These are phyloP conservation scores for Poecilia gillii DNA, from an alignment of 2,797 vertebrate species.

Conservation along the genomic window DNA sequence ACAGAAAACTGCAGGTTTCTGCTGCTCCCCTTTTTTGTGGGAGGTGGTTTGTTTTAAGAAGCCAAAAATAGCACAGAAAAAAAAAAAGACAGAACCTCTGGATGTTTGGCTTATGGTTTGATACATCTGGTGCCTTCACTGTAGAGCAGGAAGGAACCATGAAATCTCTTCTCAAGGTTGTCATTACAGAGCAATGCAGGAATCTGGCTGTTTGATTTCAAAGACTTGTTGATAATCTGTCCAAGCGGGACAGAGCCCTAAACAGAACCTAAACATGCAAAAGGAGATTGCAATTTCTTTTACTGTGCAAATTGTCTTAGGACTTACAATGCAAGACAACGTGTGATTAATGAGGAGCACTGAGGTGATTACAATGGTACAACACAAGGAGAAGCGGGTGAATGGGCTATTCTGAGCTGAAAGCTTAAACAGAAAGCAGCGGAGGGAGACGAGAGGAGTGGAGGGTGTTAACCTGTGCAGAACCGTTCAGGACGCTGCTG, in stretches of 20 bases:
- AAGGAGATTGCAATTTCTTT: conserved; percentile 58
- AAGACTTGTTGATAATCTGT: conserved; percentile 55
- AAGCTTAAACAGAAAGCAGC: conserved; percentile 43
- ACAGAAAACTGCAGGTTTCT: conserved; percentile 58
- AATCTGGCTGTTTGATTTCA: conserved; percentile 55
- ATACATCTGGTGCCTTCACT: conserved; percentile 59
- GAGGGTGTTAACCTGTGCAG: conserved; percentile 82
- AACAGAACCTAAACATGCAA: conserved; percentile 64
- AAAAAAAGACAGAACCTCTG: conserved; percentile 49
- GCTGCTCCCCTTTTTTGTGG: conserved; percentile 60
- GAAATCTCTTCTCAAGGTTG: conserved; percentile 53
- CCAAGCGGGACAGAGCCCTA: conserved; percentile 32
- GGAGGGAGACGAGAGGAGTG: conserved; percentile 7
- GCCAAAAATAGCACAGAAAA: conserved; percentile 67
- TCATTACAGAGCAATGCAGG: conserved; percentile 32
- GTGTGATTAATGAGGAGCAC: conserved; percentile 67
- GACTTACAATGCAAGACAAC: conserved; percentile 60
- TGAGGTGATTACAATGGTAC: conserved; percentile 63
- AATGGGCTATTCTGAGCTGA: conserved; percentile 24
- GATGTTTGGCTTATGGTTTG: conserved; percentile 65
- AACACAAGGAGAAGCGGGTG: conserved; percentile 26
- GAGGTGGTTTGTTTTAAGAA: conserved; percentile 63
- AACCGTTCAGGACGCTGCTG: conserved; percentile 90
- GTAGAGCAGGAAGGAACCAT: conserved; percentile 22
- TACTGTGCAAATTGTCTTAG: conserved; percentile 37